Base-by-base conservation (phyloP, 2,797 vertebrate species). In the Paedocypris micromegethes region DNA sequence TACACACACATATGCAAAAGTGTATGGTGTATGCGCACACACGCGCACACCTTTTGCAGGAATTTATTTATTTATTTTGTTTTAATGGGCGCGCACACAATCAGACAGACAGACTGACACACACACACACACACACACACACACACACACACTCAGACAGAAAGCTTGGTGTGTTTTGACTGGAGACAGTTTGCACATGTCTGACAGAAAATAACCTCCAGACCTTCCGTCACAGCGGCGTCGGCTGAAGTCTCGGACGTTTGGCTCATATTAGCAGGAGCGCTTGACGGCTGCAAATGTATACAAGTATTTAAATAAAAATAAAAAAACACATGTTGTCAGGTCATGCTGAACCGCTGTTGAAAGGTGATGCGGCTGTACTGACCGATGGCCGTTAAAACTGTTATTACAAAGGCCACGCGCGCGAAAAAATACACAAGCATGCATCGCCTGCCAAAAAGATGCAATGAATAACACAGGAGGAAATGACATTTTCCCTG, bases 141-240 rank as follows among this genome's bases (percentile, higher is more conserved):
- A 23, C 23, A 23, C 23, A 23, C 23, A 23, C 23, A 23, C 23
- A 23, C 23, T 1, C 23, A 23, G 23, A 1, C 23, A 23, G 23
- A 23, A 23, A 23, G 1, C 1, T 23, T 23, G 23, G 23, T 23
- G 23, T 23, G 23, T 23, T 23, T 23, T 23, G 1, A 23, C 23
- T 23, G 23, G 23, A 23, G 23, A 23, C 23, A 23, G 23, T 23
- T 23, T 23, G 23, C 23, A 23, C 23, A 23, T 23, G 23, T 23
- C 23, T 23, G 23, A 23, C 23, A 23, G 23, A 5, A 46, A 46
- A 67, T 54, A 75, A 66, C 23, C 70, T 57, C 74, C 41, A 81
- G 82, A 90, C 89, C 89, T 90, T 90, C 88, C 75, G 87, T 87
- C 77, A 85, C 84, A 76, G 85, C 72, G 53, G 74, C 86, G 81